These are phyloP conservation scores for Choristoneura rosaceana DNA, from an alignment of 2,888 invertebrate genomes.

Conservation along the genomic window DNA sequence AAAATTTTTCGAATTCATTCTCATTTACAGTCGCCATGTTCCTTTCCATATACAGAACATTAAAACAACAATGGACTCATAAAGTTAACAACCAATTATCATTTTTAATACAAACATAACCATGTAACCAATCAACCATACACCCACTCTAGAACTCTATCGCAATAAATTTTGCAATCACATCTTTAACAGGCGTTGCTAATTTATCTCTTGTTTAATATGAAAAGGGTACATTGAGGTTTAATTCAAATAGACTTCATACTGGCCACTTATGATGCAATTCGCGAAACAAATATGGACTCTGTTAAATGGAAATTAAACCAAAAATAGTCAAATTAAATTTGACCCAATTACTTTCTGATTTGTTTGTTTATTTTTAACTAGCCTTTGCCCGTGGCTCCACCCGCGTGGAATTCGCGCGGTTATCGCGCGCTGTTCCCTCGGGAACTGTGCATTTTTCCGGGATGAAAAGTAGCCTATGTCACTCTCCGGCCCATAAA, in stretches of 20 bases:
- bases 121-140: background rate
- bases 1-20: background rate
- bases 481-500: too few relatives aligned
- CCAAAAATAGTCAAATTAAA: slow-evolving; percentile 1
- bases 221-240: background rate
- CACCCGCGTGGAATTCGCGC: too few relatives aligned
- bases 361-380: background rate
- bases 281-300: background rate
- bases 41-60: background rate
- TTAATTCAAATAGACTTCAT: background rate
- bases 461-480: too few relatives aligned
- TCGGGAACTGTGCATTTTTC: too few relatives aligned
- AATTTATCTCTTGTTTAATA: background rate
- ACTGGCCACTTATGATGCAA: background rate
- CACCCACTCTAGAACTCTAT: background rate
- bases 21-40: background rate
- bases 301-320: slow-evolving; percentile 3
- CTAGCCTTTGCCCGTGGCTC: too few relatives aligned
- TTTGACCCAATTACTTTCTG: background rate
- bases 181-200: background rate
- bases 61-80: background rate
- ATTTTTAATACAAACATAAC: background rate
- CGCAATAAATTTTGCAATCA: background rate
- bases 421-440: too few relatives aligned
- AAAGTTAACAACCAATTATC: background rate